A percentile compares a stretch with the other conserved stretches of the same genome.
These are phyloP conservation scores for Dioctria linearis DNA, from an alignment of 2,888 invertebrate species.

Conservation along the genomic window DNA sequence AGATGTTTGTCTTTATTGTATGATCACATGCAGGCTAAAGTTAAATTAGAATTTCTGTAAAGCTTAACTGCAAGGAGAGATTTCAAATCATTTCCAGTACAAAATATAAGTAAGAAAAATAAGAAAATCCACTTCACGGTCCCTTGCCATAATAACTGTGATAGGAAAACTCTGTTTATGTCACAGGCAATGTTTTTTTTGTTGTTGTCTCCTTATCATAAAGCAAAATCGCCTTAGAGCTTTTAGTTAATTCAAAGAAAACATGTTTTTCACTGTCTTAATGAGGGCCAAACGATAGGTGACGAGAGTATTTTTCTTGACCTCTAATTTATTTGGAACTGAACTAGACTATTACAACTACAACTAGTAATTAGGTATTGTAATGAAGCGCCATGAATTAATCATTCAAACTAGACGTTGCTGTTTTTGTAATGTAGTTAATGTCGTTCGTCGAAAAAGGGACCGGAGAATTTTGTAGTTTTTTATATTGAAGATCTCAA, in stretches of 20 bases:
- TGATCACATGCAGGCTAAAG: background rate
- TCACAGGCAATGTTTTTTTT: background rate
- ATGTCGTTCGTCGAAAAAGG: too few species aligned
- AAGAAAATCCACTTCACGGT: background rate
- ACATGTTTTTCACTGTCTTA: background rate
- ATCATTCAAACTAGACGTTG: background rate
- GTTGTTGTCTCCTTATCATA: background rate
- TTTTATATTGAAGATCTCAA: too few species aligned
- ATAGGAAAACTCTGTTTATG: slow-evolving; percentile 9
- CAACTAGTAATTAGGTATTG: background rate
- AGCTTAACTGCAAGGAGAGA: background rate
- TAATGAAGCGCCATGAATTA: background rate
- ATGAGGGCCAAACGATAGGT: background rate
- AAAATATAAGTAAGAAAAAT: background rate
- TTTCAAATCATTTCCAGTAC: background rate
- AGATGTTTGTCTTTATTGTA: background rate
- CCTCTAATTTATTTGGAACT: background rate
- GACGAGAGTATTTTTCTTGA: background rate
- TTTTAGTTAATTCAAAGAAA: background rate
- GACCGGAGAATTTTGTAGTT: too few species aligned
- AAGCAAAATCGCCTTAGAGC: background rate
- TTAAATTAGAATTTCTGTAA: background rate
- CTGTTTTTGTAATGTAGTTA: too few species aligned
- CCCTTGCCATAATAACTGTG: background rate
- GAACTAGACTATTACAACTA: background rate